phyloP scores from a whole-genome alignment of 2,888 invertebrate species.

The Julus scanicus region DNA sequence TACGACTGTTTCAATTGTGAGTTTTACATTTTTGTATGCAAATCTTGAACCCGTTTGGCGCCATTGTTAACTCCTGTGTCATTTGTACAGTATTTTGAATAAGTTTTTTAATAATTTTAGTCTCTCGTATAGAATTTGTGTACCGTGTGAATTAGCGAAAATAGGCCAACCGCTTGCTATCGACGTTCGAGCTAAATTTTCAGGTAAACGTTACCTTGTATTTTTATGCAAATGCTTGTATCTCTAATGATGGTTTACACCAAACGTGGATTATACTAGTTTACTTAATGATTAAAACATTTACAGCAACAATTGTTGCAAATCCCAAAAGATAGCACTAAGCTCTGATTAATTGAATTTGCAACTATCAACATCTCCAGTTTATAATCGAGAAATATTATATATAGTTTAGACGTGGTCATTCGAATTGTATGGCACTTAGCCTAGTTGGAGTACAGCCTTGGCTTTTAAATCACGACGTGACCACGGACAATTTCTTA shows the following conservation, averaged over 20 bases:
- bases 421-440: too few species aligned
- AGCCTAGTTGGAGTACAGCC: too few species aligned
- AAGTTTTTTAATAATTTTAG: conserved; percentile 28
- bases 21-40: conserved; percentile 31
- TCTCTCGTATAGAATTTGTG: background rate
- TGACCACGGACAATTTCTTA: too few species aligned
- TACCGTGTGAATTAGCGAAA: background rate
- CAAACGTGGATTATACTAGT: background rate
- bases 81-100: conserved; percentile 42
- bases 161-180: conserved; percentile 9
- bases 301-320: too few species aligned
- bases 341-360: background rate
- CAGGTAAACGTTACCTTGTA: background rate
- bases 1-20: conserved; percentile 24
- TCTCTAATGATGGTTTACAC: background rate
- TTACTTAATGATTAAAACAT: too few species aligned
- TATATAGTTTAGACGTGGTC: too few species aligned
- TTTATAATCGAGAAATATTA: too few species aligned
- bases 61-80: conserved; percentile 25
- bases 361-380: too few species aligned
- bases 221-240: background rate
- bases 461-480: too few species aligned
- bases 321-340: background rate
- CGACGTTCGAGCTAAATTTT: background rate
- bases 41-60: conserved; percentile 24